Percentiles rank a stretch among this genome's conserved stretches.
These are phyloP conservation scores for Hypocryptadius cinnamomeus DNA, from an alignment of 2,113 vertebrate genomes.

Conservation along the genomic window DNA sequence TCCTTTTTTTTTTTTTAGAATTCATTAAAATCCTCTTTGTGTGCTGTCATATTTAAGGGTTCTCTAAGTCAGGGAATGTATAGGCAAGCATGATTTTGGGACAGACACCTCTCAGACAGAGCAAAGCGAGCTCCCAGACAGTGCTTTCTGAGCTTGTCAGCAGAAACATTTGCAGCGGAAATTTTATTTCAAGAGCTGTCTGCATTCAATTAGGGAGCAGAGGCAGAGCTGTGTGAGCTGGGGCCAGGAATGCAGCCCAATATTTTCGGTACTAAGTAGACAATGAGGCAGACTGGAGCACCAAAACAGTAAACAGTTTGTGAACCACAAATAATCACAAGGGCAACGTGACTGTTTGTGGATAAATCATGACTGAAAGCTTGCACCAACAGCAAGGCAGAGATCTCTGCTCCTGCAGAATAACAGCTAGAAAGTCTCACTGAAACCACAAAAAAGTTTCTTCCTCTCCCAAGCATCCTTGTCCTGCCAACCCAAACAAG, in stretches of 20 bases:
- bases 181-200: not conserved
- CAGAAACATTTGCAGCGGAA: not conserved
- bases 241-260: not conserved
- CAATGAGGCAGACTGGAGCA: not conserved
- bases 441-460: not conserved
- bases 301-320: not conserved
- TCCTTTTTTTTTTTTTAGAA: not conserved
- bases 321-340: not conserved
- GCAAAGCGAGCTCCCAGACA: not conserved
- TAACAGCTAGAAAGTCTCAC: not conserved
- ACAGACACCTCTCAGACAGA: not conserved
- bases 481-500: not conserved
- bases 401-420: not conserved
- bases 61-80: not conserved
- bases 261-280: not conserved
- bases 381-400: not conserved
- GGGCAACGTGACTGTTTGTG: not conserved
- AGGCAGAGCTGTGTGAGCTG: not conserved
- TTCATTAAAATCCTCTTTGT: not conserved
- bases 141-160: not conserved
- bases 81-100: not conserved
- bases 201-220: not conserved
- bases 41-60: not conserved
- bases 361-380: not conserved
- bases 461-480: not conserved